Base-by-base conservation (phyloP, 1,140 invertebrate genomes). In the Leptinotarsa texana region DNA sequence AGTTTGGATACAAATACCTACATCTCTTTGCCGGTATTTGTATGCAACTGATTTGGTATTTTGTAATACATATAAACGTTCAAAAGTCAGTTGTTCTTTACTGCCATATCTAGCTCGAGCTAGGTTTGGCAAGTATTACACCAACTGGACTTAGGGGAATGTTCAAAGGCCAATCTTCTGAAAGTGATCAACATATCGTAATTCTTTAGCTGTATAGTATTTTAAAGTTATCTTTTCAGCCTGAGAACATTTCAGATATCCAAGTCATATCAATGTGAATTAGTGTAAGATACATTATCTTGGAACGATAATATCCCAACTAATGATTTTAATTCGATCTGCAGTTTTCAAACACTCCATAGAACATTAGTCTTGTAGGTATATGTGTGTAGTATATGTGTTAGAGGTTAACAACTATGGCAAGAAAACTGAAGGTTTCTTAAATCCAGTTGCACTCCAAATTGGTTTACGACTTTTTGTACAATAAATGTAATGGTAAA, bases 361-460 rank as follows among this genome's bases (percentile, higher is more conserved):
- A 80, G 81, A 62, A 73, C 72, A 47, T 77, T 80, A 77, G 79
- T 79, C 74, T 75, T 77, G 81, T 83, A 82, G 82, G 80, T 84
- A 84, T 84, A 84, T 84, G 83, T 84, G 83, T 84, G 83, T 84
- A 84, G 83, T 81, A 80, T 80, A 80, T 75, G 81, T 83, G 61
- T 65, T 65, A 57, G 51, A 57, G 51, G 51, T 57, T 57, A 17
- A 57, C 51, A 57, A 57, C 51, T 57, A 42, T 42, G 33, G 33
- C 33, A 8, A 42, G 51, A 57, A 57, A 57, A 57, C 51, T 57
- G 51, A 18, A 17, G 51, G 6, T 57, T 57, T 18, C 51, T 57
- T 57, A n/a, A 15, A 42, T 13, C 65, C 72, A 74, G 72, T 74
- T 74, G 72, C 65, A 66, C 42, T 74, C 42, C n/a, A 74, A 62